These are phyloP conservation scores for Apantesis nais DNA, from an alignment of 2,888 invertebrate species.

Conservation along the genomic window DNA sequence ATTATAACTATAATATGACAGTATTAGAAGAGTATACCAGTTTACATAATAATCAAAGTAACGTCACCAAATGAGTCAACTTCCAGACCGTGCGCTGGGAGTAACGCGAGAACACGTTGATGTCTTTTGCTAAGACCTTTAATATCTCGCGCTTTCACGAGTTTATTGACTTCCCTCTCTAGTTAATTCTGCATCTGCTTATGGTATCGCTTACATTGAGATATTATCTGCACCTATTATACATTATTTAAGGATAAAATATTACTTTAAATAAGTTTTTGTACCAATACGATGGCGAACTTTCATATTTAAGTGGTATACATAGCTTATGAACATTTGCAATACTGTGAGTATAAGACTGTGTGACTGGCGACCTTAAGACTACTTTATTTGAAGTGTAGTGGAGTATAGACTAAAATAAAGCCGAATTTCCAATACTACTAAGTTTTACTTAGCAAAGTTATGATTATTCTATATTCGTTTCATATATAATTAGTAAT, in stretches of 20 bases:
- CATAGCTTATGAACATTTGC: background rate
- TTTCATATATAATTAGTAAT: background rate
- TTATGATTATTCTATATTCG: background rate
- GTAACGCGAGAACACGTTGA: conserved; percentile 70
- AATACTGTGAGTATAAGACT: background rate
- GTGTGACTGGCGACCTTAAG: background rate
- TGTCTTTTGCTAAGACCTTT: conserved; percentile 78
- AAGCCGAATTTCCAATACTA: background rate
- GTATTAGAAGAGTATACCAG: conserved; percentile 21
- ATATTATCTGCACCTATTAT: conserved; percentile 16
- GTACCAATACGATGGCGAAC: background rate
- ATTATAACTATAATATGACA: background rate
- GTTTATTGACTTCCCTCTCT: conserved; percentile 66
- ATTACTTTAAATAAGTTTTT: background rate
- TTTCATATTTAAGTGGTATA: background rate
- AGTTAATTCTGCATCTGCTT: conserved; percentile 32
- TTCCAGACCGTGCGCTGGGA: conserved; percentile 40
- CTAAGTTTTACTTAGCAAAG: background rate
- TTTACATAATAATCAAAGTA: conserved; percentile 35
- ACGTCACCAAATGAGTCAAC: conserved; percentile 46
- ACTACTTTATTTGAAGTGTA: background rate
- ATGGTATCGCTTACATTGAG: conserved; percentile 17
- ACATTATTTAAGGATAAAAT: conserved; percentile 16
- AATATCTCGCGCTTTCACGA: conserved; percentile 68
- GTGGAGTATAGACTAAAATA: background rate